Evolutionary conservation across 1,140 invertebrate genomes (phyloP), one percentile per base, ranked within the genome.

Genomic region (Copidosoma floridanum): DNA sequence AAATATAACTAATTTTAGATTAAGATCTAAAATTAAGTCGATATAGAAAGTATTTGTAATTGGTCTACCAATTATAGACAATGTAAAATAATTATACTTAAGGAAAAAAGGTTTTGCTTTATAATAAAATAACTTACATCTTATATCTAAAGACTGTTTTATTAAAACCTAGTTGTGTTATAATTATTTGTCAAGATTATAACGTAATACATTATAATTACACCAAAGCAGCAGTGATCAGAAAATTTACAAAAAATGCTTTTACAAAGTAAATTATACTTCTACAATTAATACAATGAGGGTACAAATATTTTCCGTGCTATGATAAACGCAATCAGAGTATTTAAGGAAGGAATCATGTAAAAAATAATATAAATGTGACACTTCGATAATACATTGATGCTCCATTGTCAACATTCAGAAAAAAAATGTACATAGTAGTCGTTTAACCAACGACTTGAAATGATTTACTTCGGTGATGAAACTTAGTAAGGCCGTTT

Each of bases 401-500:
- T 32, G 12, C 6, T 32, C 12, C 12, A 32, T n/a, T n/a, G n/a
- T n/a, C n/a, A 35, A 5, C 12, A 54, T 55, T 56, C 35, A 41
- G 59, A 50, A 52, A n/a, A n/a, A 51, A 60, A 63, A 57, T 63
- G 41, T 63, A 63, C 61, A 63, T 57, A 27, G 20, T 40, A 18
- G 53, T n/a, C n/a, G n/a, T n/a, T n/a, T n/a, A n/a, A n/a, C n/a
- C n/a, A n/a, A n/a, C n/a, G n/a, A 26, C 14, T 10, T 32, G 20
- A 10, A 26, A 55, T 50, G 12, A 38, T 47, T 26, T 26, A 46
- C 35, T 53, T 24, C 23, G 52, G 40, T 23, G 35, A 52, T 0
- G 24, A n/a, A 51, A 35, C 38, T 63, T 71, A 82, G 62, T 83
- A 82, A 0, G 82, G 82, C 52, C 82, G 65, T 18, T 77, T 76